Evolutionary conservation across 2,888 invertebrate species (phyloP).

Genomic region (Chaetogeoica ovagalla): DNA sequence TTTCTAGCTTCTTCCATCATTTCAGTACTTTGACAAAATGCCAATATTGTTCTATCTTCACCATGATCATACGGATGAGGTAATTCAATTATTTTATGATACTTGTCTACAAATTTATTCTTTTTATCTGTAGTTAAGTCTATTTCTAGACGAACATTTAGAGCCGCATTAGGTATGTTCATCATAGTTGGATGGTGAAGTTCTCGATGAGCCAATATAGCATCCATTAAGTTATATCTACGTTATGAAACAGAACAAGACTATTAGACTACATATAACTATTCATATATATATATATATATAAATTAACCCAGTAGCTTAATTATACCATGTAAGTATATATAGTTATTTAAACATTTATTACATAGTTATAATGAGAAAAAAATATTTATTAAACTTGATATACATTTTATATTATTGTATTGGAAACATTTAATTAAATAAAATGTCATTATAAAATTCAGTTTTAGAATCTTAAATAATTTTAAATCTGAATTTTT

Average conservation of each 20-base stretch:
- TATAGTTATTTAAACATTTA: no score
- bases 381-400: no score
- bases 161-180: slow-evolving; percentile 72
- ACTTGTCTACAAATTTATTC: slow-evolving; percentile 72
- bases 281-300: no score
- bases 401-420: not conserved
- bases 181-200: slow-evolving; percentile 81
- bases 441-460: no score
- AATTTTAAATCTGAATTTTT: not conserved
- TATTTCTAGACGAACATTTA: slow-evolving; percentile 74
- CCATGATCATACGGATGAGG: slow-evolving; percentile 73
- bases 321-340: no score
- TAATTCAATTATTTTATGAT: slow-evolving; percentile 68
- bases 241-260: not conserved
- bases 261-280: no score
- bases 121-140: slow-evolving; percentile 76
- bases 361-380: no score
- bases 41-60: slow-evolving; percentile 71
- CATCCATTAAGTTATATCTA: slow-evolving; percentile 68
- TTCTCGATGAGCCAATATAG: slow-evolving; percentile 76
- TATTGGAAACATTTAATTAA: no score
- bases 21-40: slow-evolving; percentile 72
- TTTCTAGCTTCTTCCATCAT: slow-evolving; percentile 66
- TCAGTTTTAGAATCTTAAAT: no score
- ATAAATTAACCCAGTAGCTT: no score